Percentiles rank a stretch among this genome's conserved stretches.
phyloP scores from a whole-genome alignment of 2,797 vertebrate genomes.

The Microctenopoma lineatum region DNA sequence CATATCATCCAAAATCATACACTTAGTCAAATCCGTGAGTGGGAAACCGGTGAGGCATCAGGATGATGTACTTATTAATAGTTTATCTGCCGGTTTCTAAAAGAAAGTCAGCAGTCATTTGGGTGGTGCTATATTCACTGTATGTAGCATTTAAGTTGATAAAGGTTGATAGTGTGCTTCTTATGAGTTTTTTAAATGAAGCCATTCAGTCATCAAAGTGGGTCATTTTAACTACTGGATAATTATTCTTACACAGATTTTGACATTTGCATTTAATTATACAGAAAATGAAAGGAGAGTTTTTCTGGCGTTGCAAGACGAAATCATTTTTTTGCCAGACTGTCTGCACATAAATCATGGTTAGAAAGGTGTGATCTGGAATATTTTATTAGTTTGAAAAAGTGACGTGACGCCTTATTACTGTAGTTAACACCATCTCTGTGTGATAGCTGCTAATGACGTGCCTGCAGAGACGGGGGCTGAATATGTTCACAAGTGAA shows the following conservation, averaged over 20 bases:
- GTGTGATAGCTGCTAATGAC: slow-evolving; percentile 40
- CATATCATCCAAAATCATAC: no score
- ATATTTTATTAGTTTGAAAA: slow-evolving; percentile 12
- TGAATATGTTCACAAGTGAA: slow-evolving; percentile 22
- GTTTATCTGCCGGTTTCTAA: no score
- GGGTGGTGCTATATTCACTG: neutral
- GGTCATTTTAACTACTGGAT: slow-evolving; percentile 1
- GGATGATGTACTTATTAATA: no score
- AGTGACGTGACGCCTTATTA: slow-evolving; percentile 28
- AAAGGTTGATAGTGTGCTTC: slow-evolving; percentile 1
- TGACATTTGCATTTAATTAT: slow-evolving; percentile 40
- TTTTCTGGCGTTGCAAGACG: neutral
- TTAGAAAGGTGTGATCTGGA: slow-evolving; percentile 20
- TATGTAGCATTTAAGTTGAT: neutral
- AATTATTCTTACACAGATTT: slow-evolving; percentile 29
- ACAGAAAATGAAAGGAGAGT: neutral
- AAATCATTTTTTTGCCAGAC: slow-evolving; percentile 5
- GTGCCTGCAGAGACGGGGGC: slow-evolving; percentile 11
- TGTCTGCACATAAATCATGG: slow-evolving; percentile 1
- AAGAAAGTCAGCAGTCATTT: neutral
- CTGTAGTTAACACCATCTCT: slow-evolving; percentile 17
- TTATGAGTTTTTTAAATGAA: slow-evolving; percentile 1
- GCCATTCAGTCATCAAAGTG: neutral
- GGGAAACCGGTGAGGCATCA: no score
- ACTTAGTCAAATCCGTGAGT: no score